phyloP scores from a whole-genome alignment of 2,797 vertebrate species.

The Siniperca undulata region DNA sequence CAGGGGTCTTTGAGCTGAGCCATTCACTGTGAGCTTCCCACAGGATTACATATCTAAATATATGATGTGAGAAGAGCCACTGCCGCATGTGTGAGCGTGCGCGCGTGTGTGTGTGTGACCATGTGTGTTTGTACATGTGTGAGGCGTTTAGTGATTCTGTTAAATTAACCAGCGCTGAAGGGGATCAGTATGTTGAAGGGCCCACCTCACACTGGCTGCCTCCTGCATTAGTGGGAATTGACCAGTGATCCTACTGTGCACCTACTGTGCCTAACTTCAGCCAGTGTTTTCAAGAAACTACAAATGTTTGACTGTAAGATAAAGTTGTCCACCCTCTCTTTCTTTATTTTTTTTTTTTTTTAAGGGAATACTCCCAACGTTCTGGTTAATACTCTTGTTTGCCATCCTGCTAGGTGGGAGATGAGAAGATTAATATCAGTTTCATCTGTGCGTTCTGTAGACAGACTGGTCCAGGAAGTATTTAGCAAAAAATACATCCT shows the following conservation, averaged over 20 bases:
- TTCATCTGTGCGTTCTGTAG: constrained; percentile 15
- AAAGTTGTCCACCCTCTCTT: background rate
- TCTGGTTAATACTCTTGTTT: constrained; percentile 11
- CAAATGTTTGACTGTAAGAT: constrained; percentile 13
- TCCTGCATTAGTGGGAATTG: constrained; percentile 63
- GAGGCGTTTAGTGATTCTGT: constrained; percentile 72
- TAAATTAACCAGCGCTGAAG: constrained; percentile 76
- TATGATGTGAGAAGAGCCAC: constrained; percentile 73
- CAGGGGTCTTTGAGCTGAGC: constrained; percentile 75
- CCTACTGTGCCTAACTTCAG: constrained; percentile 29
- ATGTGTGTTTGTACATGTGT: constrained; percentile 54
- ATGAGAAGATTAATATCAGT: constrained; percentile 28
- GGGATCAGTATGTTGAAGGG: constrained; percentile 63
- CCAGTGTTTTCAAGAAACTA: constrained; percentile 15
- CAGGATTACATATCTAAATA: constrained; percentile 83
- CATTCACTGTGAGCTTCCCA: constrained; percentile 75
- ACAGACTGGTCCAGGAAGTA: constrained; percentile 12
- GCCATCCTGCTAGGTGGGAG: background rate
- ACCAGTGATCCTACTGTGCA: constrained; percentile 42
- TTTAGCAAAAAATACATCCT: constrained; percentile 11
- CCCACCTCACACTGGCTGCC: constrained; percentile 64
- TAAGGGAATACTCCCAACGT: background rate
- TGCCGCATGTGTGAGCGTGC: constrained; percentile 43
- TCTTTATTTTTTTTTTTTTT: background rate
- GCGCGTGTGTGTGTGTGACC: constrained; percentile 17